Base-by-base conservation (phyloP, 2,797 vertebrate genomes). In the Myiotriccus ornatus region DNA sequence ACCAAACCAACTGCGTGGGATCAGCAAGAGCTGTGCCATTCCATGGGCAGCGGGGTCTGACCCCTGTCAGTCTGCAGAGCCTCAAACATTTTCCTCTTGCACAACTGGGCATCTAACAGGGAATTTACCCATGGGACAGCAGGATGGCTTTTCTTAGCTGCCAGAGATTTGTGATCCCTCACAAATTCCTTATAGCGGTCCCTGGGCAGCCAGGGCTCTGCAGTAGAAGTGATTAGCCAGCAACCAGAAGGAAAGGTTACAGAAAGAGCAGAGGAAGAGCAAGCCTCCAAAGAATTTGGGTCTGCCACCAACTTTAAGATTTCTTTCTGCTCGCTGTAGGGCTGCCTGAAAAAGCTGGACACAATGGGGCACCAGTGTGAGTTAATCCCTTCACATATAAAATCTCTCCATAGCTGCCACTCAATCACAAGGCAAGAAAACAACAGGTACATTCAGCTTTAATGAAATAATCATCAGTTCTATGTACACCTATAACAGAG, bases 391-490 rank as follows among this genome's bases (percentile, higher is more conserved):
- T 37, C 73, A 11, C 4, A 9, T 55, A 15, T 22, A 59, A 87
- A 92, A 83, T 16, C 39, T 63, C 53, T 77, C 79, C 49, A 24
- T 11, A 81, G 59, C 63, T 75, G 71, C 89, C 84, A 50, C 35
- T 89, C 82, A 91, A 59, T 47, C 73, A 85, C 79, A 68, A 89
- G 69, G 78, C 90, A 77, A 91, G 81, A 78, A 93, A 90, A 85
- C 78, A 93, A 90, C 77, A 80, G 86, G 78, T 89, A 82, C 88
- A 64, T 84, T 92, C 64, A 92, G 34, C 53, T 96, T 95, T 95
- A 95, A 96, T 95, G 74, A 90, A 89, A 91, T 84, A 91, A 94
- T 92, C 4, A 5, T 55, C 63, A 77, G 70, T 81, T 94, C 63
- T 73, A 76, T 70, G 60, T 93, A 94, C 86, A 95, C 70, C 39